Evolutionary conservation across 2,113 vertebrate genomes (phyloP).

Genomic region (Alethe castanea): DNA sequence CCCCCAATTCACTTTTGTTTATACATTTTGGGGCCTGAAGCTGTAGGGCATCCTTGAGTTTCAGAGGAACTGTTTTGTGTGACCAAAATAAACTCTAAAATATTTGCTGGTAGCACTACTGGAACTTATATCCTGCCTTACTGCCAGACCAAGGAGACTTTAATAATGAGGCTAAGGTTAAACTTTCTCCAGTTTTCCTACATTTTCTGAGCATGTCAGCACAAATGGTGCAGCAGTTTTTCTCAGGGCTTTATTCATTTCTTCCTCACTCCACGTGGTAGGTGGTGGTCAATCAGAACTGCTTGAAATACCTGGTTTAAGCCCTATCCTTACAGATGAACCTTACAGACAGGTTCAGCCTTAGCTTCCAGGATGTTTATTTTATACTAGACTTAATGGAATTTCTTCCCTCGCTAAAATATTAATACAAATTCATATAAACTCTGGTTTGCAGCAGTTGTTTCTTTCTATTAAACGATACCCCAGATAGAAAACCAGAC

Average conservation of each 20-base stretch:
- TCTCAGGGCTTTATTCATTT: not conserved
- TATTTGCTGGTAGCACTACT: not conserved
- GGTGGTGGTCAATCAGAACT: not conserved
- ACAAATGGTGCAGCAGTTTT: not conserved
- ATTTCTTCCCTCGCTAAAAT: not conserved
- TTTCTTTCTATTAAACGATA: not conserved
- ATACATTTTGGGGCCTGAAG: not conserved
- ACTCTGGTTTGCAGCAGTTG: not conserved
- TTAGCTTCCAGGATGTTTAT: not conserved
- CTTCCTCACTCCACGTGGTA: not conserved
- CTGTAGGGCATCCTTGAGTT: accelerated
- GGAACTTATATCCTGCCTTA: not conserved
- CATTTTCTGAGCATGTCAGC: not conserved
- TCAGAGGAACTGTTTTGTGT: too few relatives aligned
- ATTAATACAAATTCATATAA: not conserved
- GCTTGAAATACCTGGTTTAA: not conserved
- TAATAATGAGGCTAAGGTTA: not conserved
- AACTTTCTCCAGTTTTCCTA: not conserved
- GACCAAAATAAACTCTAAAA: not conserved
- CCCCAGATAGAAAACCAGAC: not conserved
- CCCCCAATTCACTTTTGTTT: accelerated
- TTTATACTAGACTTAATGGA: not conserved
- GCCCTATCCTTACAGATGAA: not conserved
- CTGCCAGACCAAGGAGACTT: not conserved
- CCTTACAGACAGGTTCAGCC: not conserved